Conservation (phyloP, 2,888 invertebrate genomes). For the Chalcosyrphus nemorum region DNA sequence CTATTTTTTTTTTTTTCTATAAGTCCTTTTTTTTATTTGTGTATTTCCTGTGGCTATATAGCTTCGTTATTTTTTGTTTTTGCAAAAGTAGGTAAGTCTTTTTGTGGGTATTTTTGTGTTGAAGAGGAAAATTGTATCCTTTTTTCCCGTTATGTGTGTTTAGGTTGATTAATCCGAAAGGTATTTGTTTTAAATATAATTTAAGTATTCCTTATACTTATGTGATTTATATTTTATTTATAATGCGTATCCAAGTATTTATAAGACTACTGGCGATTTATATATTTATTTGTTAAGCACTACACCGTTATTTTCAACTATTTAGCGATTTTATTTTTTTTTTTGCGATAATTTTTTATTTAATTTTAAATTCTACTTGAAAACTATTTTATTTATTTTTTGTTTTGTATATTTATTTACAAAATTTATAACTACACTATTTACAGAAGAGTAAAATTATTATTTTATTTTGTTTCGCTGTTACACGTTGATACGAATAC, state of each 20-base stretch:
- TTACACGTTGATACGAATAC: conserved; percentile 34
- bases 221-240: conserved; percentile 12
- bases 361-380: conserved; percentile 20
- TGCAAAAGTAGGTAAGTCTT: background rate
- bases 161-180: conserved; percentile 41
- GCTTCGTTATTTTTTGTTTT: background rate
- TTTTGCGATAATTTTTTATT: conserved; percentile 20
- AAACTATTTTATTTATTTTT: conserved; percentile 8
- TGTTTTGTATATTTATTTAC: conserved; percentile 36
- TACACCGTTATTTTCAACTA: conserved; percentile 38
- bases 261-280: conserved; percentile 48
- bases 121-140: background rate
- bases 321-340: conserved; percentile 17
- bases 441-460: conserved; percentile 55
- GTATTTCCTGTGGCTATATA: background rate
- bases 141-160: background rate
- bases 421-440: conserved; percentile 58
- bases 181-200: too few relatives aligned
- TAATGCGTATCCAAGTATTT: conserved; percentile 40
- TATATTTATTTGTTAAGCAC: conserved; percentile 35
- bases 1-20: background rate
- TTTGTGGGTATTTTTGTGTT: background rate
- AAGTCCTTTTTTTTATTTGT: conserved; percentile 9
- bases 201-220: conserved; percentile 18
- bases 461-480: conserved; percentile 24